Conservation (phyloP, 2,113 vertebrate species). For the Bungarus multicinctus region DNA sequence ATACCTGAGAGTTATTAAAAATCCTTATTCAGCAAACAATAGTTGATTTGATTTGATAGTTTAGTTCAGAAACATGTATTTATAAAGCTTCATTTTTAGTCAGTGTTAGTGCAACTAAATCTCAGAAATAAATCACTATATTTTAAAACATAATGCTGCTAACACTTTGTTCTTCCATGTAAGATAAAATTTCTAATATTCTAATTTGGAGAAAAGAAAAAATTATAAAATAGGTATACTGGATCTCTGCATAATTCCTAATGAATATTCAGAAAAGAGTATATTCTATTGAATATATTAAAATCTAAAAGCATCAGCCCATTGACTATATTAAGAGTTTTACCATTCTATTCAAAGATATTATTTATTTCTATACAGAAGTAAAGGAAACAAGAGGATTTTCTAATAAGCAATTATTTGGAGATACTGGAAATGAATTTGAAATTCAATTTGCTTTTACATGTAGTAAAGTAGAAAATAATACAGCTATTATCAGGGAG, state of each 20-base stretch:
- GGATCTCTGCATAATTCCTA: neutral
- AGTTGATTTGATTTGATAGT: neutral
- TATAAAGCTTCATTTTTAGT: conserved; percentile 8
- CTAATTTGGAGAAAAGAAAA: neutral
- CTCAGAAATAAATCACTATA: neutral
- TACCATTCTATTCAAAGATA: neutral
- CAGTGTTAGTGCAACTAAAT: neutral
- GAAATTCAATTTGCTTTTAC: neutral
- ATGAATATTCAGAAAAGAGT: neutral
- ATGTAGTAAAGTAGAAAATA: neutral
- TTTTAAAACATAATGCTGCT: neutral
- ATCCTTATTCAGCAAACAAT: neutral
- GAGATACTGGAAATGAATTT: neutral
- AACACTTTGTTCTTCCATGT: neutral
- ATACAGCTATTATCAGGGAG: conserved; percentile 57
- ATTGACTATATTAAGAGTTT: neutral
- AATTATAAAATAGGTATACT: rapidly evolving
- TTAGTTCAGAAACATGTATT: neutral
- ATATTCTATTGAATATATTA: neutral
- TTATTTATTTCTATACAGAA: neutral
- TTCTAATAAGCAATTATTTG: conserved; percentile 6
- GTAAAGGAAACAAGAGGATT: neutral
- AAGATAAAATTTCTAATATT: neutral
- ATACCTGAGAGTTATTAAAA: neutral
- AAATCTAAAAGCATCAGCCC: neutral